Conservation (phyloP, 2,888 invertebrate species). For the Nymphalis polychloros region DNA sequence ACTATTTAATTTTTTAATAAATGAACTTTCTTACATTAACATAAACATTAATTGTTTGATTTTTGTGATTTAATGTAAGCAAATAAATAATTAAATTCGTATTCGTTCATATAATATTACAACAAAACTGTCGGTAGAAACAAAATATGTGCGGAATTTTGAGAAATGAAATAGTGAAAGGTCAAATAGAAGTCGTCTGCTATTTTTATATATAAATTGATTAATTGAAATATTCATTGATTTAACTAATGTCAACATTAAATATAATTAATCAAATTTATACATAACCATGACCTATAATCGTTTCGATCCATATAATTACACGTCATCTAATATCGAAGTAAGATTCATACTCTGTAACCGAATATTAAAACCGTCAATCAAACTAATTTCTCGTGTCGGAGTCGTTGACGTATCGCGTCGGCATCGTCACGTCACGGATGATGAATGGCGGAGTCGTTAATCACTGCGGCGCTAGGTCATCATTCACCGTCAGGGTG, state of each 20-base stretch:
- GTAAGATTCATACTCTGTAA: constrained; percentile 18
- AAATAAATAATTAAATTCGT: no score
- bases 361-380: constrained; percentile 51
- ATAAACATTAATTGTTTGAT: no score
- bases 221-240: not conserved
- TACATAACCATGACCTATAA: constrained; percentile 1
- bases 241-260: not conserved
- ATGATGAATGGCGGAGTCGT: constrained; percentile 57
- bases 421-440: constrained; percentile 48
- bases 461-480: constrained; percentile 62
- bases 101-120: no score
- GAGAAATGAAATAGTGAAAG: no score
- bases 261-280: not conserved
- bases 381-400: constrained; percentile 51
- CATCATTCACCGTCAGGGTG: constrained; percentile 59
- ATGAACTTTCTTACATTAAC: no score
- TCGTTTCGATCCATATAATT: constrained; percentile 1
- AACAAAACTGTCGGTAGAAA: no score
- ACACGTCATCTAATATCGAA: constrained; percentile 6
- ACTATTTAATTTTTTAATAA: not conserved
- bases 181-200: no score
- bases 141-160: no score
- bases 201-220: no score
- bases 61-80: no score
- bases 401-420: constrained; percentile 48